These are phyloP conservation scores for Drosophila simulans DNA, from an alignment of 1,140 invertebrate genomes.

Conservation along the genomic window DNA sequence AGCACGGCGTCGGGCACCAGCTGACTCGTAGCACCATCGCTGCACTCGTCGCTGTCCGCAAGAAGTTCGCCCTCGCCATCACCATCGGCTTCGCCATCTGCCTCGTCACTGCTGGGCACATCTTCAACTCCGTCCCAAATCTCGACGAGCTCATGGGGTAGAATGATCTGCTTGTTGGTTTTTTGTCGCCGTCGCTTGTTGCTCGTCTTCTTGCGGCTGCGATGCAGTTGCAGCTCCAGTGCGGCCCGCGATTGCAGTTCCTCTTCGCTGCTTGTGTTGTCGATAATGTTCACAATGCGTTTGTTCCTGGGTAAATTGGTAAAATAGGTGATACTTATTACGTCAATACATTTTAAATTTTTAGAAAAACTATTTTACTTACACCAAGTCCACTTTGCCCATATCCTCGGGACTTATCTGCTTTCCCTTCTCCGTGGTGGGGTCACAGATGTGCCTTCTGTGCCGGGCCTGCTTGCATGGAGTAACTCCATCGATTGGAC, in stretches of 20 bases:
- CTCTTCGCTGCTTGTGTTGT: slow-evolving; percentile 82
- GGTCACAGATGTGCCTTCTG: slow-evolving; percentile 73
- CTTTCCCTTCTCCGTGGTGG: slow-evolving; percentile 71
- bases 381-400: slow-evolving; percentile 72
- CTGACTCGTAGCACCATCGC: slow-evolving; percentile 69
- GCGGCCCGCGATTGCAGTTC: slow-evolving; percentile 68
- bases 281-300: slow-evolving; percentile 82
- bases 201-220: slow-evolving; percentile 68
- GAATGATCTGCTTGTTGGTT: slow-evolving; percentile 66
- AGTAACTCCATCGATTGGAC: slow-evolving; percentile 83
- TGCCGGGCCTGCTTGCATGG: slow-evolving; percentile 85
- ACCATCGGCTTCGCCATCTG: slow-evolving; percentile 68
- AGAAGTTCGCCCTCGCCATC: slow-evolving; percentile 74
- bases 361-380: slow-evolving; percentile 22
- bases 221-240: slow-evolving; percentile 54
- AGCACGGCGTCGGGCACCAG: slow-evolving; percentile 73
- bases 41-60: slow-evolving; percentile 83
- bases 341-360: no score
- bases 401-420: slow-evolving; percentile 67
- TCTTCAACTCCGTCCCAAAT: slow-evolving; percentile 82
- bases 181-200: slow-evolving; percentile 81
- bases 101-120: slow-evolving; percentile 75
- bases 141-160: slow-evolving; percentile 80
- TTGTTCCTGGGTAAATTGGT: slow-evolving; percentile 52
- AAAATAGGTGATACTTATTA: no score